A percentile compares a stretch with the other conserved stretches of the same genome.
Evolutionary conservation across 2,113 vertebrate genomes (phyloP).

Genomic region (Calidris pygmaea): DNA sequence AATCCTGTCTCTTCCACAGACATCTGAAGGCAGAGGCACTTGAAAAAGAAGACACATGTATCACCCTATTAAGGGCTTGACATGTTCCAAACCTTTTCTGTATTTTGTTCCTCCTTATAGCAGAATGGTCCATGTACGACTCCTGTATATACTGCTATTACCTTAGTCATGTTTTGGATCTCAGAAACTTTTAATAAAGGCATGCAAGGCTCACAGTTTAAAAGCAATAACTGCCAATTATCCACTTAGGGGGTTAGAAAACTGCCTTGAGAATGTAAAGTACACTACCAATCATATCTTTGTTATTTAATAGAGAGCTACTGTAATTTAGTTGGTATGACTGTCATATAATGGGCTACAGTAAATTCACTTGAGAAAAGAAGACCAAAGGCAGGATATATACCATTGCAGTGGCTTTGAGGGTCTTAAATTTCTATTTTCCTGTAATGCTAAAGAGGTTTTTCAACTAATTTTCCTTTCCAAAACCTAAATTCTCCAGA

Average conservation of each 20-base stretch:
- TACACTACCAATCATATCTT: slow-evolving; percentile 66
- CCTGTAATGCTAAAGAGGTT: slow-evolving; percentile 17
- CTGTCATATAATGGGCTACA: slow-evolving; percentile 42
- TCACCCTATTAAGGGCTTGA: not conserved
- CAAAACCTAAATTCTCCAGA: slow-evolving; percentile 42
- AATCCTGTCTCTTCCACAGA: not conserved
- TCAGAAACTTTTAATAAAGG: slow-evolving; percentile 60
- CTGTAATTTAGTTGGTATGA: slow-evolving; percentile 63
- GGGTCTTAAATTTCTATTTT: slow-evolving; percentile 42
- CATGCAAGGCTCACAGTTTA: slow-evolving; percentile 53
- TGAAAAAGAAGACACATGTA: not conserved
- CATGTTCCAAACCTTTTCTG: not conserved
- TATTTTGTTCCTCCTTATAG: not conserved
- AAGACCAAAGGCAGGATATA: slow-evolving; percentile 41
- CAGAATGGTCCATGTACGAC: not conserved
- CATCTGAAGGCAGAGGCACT: not conserved
- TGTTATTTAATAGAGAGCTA: slow-evolving; percentile 69
- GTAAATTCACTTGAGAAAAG: slow-evolving; percentile 60
- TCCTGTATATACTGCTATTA: not conserved
- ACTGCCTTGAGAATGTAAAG: slow-evolving; percentile 67
- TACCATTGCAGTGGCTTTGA: not conserved
- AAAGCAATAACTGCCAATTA: slow-evolving; percentile 73
- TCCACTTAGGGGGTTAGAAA: slow-evolving; percentile 69
- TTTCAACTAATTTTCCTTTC: slow-evolving; percentile 51
- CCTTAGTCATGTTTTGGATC: not conserved